phyloP scores from a whole-genome alignment of 2,113 vertebrate species.

The Rhinogobius similis region DNA sequence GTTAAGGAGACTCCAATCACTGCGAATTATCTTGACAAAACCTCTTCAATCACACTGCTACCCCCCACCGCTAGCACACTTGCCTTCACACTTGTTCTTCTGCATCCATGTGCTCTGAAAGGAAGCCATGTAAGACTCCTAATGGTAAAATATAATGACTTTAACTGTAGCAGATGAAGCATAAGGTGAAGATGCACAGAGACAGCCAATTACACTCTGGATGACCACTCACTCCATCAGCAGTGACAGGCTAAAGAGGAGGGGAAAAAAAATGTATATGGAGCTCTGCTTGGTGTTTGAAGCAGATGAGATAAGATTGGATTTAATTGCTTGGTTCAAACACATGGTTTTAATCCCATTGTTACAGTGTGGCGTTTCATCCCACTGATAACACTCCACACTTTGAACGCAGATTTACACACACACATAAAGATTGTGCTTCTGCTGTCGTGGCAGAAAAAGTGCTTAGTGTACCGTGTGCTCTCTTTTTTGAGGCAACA shows the following conservation, averaged over 20 bases:
- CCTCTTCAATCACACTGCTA: conserved; percentile 48
- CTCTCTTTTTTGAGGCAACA: conserved; percentile 54
- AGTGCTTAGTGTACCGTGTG: conserved; percentile 63
- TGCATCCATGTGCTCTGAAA: conserved; percentile 24
- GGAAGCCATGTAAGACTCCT: conserved; percentile 49
- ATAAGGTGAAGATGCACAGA: neutral
- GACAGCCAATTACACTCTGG: conserved; percentile 14
- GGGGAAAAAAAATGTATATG: conserved; percentile 48
- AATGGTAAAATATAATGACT: conserved; percentile 43
- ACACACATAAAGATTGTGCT: conserved; percentile 36
- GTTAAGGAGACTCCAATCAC: conserved; percentile 42
- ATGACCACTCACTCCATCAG: conserved; percentile 12
- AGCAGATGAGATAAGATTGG: conserved; percentile 71
- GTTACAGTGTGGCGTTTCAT: conserved; percentile 65
- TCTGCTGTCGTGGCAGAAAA: conserved; percentile 74
- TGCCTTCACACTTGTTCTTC: conserved; percentile 9
- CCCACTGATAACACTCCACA: conserved; percentile 69
- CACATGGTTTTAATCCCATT: conserved; percentile 67
- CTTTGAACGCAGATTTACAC: conserved; percentile 68
- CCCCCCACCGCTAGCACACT: conserved; percentile 4
- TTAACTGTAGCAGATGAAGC: conserved; percentile 4
- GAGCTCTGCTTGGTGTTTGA: conserved; percentile 54
- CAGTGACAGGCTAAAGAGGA: conserved; percentile 17
- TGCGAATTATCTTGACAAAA: conserved; percentile 51
- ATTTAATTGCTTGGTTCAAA: conserved; percentile 73